Evolutionary conservation across 2,888 invertebrate genomes (phyloP), one percentile per base, ranked within the genome.

Genomic region (Spodoptera picta): DNA sequence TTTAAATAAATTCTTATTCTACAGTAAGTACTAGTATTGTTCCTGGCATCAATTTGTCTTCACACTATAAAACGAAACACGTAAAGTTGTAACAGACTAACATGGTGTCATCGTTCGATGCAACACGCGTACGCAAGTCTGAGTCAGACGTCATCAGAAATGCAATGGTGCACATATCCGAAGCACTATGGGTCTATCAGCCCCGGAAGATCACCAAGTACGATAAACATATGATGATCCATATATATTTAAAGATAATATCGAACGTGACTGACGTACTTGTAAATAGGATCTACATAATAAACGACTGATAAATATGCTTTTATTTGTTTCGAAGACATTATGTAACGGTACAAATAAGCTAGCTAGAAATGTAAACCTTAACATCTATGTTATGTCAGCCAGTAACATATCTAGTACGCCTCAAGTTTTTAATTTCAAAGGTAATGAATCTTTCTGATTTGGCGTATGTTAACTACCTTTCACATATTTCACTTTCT

Each of bases 121-220:
- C 66, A 49, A 81, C 75, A 73, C 78, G 71, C 72, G 60, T 65
- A 76, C 79, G 77, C 80, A 76, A 56, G 52, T 60, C 73, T 82
- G 81, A 84, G 60, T 83, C 82, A 83, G 69, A 77, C 75, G 73
- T 78, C 75, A 80, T 84, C 82, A 84, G 78, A 75, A 75, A 84
- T 85, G 82, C 84, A 81, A 73, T 55, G 10, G 54, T 57, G 73
- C 72, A 69, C 77, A 68, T 77, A 82, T 73, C 64, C 62, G 67
- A 51, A 63, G 67, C 58, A 65, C 59, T 48, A 54, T 52, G 9
- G 71, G 48, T 36, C 36, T 36, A 36, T 46, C 56, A 65, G 63
- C 73, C 78, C 75, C 82, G 82, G 80, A 78, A 78, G 78, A 73
- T 71, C 68, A 71, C 71, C 52, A 70, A 72, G 67, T 72, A 66